Evolutionary conservation across 2,888 invertebrate genomes (phyloP).

Genomic region (Ceriagrion tenellum): DNA sequence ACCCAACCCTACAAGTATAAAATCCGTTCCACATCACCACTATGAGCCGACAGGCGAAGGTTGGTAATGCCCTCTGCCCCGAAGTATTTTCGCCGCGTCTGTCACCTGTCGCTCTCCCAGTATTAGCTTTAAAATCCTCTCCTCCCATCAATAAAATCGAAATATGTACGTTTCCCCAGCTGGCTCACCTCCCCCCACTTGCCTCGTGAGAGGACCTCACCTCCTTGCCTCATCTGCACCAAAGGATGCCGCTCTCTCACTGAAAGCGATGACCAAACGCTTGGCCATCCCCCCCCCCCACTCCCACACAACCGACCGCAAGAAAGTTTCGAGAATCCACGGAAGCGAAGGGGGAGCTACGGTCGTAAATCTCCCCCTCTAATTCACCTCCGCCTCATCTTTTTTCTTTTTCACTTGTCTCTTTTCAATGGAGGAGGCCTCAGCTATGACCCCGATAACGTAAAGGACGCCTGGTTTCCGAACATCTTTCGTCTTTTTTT

Average conservation of each 20-base stretch:
- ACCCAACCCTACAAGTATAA: too few species aligned
- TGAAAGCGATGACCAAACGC: background rate
- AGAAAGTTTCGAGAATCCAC: background rate
- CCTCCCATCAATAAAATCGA: background rate
- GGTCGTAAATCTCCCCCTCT: background rate
- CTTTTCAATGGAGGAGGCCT: too few species aligned
- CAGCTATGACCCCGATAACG: conserved; percentile 49
- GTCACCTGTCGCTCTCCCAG: background rate
- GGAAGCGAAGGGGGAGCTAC: background rate
- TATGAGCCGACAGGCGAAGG: background rate
- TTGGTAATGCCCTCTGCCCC: background rate
- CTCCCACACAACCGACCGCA: background rate
- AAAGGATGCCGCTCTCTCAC: background rate
- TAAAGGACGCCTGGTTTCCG: background rate
- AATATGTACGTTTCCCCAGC: background rate
- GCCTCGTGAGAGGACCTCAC: background rate
- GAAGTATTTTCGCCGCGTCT: background rate
- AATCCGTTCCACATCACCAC: background rate
- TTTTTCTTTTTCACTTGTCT: background rate
- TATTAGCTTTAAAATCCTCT: background rate
- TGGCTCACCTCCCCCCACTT: background rate
- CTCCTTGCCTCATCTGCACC: conserved; percentile 13
- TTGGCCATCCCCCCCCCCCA: background rate
- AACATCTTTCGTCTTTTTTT: background rate
- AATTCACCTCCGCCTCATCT: background rate